Conservation (phyloP, 2,888 invertebrate genomes). For the Amphiduros pacificus region DNA sequence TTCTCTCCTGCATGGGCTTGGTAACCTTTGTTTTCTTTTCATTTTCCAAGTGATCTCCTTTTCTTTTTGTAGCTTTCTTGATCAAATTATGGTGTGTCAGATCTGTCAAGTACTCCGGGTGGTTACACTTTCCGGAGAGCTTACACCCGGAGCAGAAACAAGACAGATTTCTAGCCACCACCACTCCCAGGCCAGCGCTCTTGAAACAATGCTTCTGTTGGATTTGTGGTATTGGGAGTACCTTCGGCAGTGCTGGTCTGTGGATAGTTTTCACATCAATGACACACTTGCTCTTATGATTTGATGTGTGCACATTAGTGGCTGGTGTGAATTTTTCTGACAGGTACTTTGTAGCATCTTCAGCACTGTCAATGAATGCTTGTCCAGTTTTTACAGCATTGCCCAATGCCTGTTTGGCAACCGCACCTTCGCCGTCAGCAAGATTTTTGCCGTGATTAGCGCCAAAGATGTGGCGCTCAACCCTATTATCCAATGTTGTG, state of each 20-base stretch:
- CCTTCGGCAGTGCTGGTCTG: background rate
- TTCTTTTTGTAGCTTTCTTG: background rate
- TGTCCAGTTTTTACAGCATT: background rate
- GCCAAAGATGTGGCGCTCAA: background rate
- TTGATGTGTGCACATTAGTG: background rate
- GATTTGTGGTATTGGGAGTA: background rate
- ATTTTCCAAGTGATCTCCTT: background rate
- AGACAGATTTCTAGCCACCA: background rate
- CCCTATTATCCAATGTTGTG: background rate
- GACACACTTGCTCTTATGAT: background rate
- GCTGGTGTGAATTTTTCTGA: background rate
- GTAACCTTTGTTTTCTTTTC: background rate
- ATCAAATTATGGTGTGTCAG: background rate
- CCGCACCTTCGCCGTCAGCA: background rate
- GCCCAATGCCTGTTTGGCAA: background rate
- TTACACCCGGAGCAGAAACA: background rate
- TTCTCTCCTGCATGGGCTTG: no score
- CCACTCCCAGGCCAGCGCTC: background rate
- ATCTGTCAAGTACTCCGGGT: background rate
- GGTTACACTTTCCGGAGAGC: background rate
- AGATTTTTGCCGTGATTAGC: background rate
- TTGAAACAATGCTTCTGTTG: background rate
- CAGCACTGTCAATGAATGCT: no score
- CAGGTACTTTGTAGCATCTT: background rate
- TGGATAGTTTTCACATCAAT: background rate